A percentile compares a stretch with the other conserved stretches of the same genome.
phyloP scores from a whole-genome alignment of 2,888 invertebrate genomes.

The Artemia sp. region DNA sequence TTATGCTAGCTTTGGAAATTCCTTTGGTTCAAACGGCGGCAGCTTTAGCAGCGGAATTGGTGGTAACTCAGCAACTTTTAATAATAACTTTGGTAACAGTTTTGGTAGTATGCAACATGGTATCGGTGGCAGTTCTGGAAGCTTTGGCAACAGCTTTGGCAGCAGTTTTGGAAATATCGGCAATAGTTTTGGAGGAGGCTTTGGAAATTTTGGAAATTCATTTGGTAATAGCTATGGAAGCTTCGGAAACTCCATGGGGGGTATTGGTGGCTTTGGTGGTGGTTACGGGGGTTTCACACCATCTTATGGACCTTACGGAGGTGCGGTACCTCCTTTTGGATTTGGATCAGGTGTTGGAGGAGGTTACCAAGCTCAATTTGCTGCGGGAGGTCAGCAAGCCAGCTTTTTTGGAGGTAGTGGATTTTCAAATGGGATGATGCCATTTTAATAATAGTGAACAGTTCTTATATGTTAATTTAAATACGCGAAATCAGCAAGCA shows the following conservation, averaged over 20 bases:
- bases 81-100: background rate
- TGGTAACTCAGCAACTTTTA: constrained; percentile 4
- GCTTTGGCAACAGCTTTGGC: constrained; percentile 9
- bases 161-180: background rate
- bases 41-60: background rate
- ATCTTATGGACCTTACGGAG: constrained; percentile 2
- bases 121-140: constrained; percentile 1
- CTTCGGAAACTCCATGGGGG: background rate
- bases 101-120: background rate
- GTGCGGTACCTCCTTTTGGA: constrained; percentile 6
- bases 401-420: background rate
- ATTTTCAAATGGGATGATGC: background rate
- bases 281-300: background rate
- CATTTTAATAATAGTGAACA: background rate
- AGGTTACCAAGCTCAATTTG: constrained; percentile 9
- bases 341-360: background rate
- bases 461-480: no score
- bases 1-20: background rate
- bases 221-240: background rate
- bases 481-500: no score
- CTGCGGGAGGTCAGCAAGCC: background rate
- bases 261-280: no score
- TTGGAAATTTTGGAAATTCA: background rate
- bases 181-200: background rate
- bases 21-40: background rate